Evolutionary conservation across 2,797 vertebrate genomes (phyloP), one percentile per base, ranked within the genome.

Genomic region (Numenius phaeopus): DNA sequence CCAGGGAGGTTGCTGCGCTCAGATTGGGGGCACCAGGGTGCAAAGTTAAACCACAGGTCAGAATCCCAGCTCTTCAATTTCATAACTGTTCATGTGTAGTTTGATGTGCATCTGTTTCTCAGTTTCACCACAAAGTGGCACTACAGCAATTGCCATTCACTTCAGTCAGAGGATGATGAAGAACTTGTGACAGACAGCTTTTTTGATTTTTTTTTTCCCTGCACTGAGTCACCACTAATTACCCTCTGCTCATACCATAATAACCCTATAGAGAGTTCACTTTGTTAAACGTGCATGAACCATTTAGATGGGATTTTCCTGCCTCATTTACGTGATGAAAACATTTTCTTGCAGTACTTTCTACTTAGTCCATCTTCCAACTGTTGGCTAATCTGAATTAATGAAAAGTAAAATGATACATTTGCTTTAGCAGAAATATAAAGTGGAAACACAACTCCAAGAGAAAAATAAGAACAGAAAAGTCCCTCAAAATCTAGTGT

Each of bases 51-150:
- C 44, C 59, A 1, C 26, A 1, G 59, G 26, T 32, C 83, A 9
- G 72, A 20, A 52, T 4, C 10, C 8, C 72, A 22, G 66, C 46
- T 29, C 29, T 21, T 32, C 3, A 0, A 0, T 5, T 42, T 3
- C 16, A 0, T 6, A 20, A 2, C 37, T 4, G 61, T 2, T 70
- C 4, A 2, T 0, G 29, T 5, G 24, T 1, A 34, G 24, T 19
- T 16, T 20, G 16, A 44, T 3, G 14, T 1, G 32, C 5, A 1
- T n/a, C 30, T 57, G 26, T 42, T 94, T 70, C 96, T 62, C 79
- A 7, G 4, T 84, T 57, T 91, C 88, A 87, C 97, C 97, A 97
- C 96, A 34, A 50, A 52, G 95, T 49, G 97, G 96, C 97, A 95
- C 90, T 97, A 78, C 94, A 97, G 95, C 90, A 96, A 27, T 50